phyloP scores from a whole-genome alignment of 2,888 invertebrate species.

The Melanotus villosus region DNA sequence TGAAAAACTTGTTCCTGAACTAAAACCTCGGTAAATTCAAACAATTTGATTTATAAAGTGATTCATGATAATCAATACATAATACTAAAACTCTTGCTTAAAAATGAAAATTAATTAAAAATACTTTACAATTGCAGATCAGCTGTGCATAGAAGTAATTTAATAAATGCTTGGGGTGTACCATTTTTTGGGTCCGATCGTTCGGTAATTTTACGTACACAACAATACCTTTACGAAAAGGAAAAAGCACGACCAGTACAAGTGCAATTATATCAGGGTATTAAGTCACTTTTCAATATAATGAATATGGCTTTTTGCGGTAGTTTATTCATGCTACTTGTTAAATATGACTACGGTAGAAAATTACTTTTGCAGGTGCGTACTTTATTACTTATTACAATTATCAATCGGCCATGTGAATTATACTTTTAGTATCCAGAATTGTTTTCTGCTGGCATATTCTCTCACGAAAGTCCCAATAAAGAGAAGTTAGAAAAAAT shows the following conservation, averaged over 20 bases:
- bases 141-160: slow-evolving; percentile 46
- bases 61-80: no score
- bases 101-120: no score
- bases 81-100: no score
- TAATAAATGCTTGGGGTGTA: slow-evolving; percentile 62
- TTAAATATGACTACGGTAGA: slow-evolving; percentile 74
- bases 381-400: no score
- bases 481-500: slow-evolving; percentile 74
- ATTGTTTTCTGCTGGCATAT: slow-evolving; percentile 80
- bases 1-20: slow-evolving; percentile 75
- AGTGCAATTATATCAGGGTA: slow-evolving; percentile 77
- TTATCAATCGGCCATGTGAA: no score
- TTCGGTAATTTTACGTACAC: slow-evolving; percentile 86
- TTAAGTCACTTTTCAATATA: slow-evolving; percentile 70
- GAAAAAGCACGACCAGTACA: slow-evolving; percentile 84
- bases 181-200: slow-evolving; percentile 89
- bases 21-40: slow-evolving; percentile 70
- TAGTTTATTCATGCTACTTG: slow-evolving; percentile 73
- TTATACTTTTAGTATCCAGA: slow-evolving; percentile 53
- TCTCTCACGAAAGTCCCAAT: slow-evolving; percentile 77
- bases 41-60: background rate
- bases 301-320: slow-evolving; percentile 72
- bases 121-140: background rate
- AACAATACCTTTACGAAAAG: slow-evolving; percentile 79
- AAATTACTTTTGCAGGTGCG: slow-evolving; percentile 77